A percentile compares a stretch with the other conserved stretches of the same genome.
Conservation (phyloP, 2,888 invertebrate genomes). For the Elegia similella region DNA sequence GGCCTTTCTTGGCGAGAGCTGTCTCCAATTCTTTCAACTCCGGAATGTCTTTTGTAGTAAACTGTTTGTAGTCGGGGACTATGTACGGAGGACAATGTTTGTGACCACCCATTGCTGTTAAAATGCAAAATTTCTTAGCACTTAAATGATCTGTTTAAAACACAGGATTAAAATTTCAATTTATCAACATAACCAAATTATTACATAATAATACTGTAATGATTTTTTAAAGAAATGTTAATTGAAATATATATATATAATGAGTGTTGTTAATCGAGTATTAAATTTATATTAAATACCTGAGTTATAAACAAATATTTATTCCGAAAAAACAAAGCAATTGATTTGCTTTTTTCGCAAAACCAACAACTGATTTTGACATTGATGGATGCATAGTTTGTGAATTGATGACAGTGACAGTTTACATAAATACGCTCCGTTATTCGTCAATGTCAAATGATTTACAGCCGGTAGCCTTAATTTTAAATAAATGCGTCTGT, state of each 20-base stretch:
- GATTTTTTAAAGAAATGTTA: neutral
- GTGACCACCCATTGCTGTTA: slow-evolving; percentile 53
- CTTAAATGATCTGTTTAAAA: neutral
- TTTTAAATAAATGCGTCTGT: too few species aligned
- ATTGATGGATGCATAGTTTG: too few species aligned
- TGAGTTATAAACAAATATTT: too few species aligned
- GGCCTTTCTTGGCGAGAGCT: slow-evolving; percentile 85
- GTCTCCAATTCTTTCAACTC: slow-evolving; percentile 84
- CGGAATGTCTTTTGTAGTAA: slow-evolving; percentile 86
- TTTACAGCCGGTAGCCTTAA: too few species aligned
- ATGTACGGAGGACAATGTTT: slow-evolving; percentile 79
- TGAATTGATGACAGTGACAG: too few species aligned
- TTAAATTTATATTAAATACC: too few species aligned
- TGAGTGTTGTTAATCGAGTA: neutral
- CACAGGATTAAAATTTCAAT: neutral
- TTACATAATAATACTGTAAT: neutral
- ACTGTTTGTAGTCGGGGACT: slow-evolving; percentile 87
- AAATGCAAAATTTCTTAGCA: neutral
- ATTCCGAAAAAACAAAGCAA: too few species aligned
- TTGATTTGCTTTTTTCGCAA: too few species aligned
- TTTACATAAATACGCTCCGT: too few species aligned
- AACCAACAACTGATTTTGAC: too few species aligned
- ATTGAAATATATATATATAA: neutral
- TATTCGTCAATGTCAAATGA: too few species aligned
- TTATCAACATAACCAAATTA: slow-evolving; percentile 1